Evolutionary conservation across 2,888 invertebrate genomes (phyloP), one percentile per base, ranked within the genome.

Genomic region (Heliconius erato): DNA sequence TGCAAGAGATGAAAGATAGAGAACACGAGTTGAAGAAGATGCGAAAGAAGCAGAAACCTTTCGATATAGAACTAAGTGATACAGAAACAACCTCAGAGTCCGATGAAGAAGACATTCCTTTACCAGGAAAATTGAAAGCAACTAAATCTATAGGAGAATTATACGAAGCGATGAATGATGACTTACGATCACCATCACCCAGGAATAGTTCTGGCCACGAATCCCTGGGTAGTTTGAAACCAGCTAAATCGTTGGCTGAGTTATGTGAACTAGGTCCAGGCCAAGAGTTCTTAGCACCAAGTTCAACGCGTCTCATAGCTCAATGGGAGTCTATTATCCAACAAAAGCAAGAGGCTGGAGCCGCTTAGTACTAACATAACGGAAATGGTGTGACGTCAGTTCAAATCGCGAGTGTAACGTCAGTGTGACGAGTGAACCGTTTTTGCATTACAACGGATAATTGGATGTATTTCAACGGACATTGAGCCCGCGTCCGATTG

Each of bases 301-400:
- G 97, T 88, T 97, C 98, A 71, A 97, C 97, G 84, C 94, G 97
- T 72, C 96, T 98, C 85, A 98, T 98, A 89, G 98, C 97, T 86
- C 97, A 98, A 92, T 98, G 98, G 97, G 98, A 98, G 93, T 98
- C 97, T 84, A 96, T 98, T 87, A 98, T 98, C 86, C 97, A 97
- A 88, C 96, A 97, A 91, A 96, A 96, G 89, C 96, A 96, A 85
- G 96, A 97, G 87, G 95, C 96, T 44, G 96, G 96, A 59, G 96
- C 96, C 76, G 96, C 96, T 87, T 96, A 95, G 87, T 84, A 77
- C 14, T 26, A 65, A 67, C 19, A 78, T 76, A 69, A 79, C 71
- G 84, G 79, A 78, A 81, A 79, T 80, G 80, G 72, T 82, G 85
- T 83, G 82, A 84, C 84, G 84, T 86, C 81, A 85, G 85, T 81